A percentile compares a stretch with the other conserved stretches of the same genome.
These are phyloP conservation scores for Ectobius pallidus DNA, from an alignment of 2,888 invertebrate species.

Conservation along the genomic window DNA sequence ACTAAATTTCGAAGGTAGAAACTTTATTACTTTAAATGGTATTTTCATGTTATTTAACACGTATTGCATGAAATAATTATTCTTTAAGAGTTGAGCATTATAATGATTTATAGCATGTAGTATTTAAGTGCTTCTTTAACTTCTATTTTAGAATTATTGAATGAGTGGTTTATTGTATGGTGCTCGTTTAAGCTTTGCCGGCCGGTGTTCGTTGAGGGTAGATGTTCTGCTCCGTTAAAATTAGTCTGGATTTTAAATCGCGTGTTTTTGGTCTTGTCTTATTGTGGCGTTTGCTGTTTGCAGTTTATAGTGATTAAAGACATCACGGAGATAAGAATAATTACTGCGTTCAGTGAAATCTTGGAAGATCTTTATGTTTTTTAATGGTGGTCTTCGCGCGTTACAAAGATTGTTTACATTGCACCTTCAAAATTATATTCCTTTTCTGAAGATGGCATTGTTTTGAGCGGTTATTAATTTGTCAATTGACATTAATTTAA, in stretches of 20 bases:
- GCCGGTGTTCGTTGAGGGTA: conserved; percentile 31
- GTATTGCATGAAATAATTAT: background rate
- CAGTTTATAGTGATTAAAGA: no score
- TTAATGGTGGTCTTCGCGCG: conserved; percentile 31
- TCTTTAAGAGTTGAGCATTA: background rate
- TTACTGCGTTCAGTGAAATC: background rate
- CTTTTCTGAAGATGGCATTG: no score
- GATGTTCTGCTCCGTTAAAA: background rate
- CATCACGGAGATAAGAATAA: no score
- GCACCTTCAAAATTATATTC: conserved; percentile 12
- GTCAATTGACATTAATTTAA: no score
- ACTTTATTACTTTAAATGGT: conserved; percentile 55
- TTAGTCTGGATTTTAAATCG: background rate
- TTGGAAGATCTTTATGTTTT: background rate
- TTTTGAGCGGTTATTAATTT: no score
- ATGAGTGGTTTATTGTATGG: background rate
- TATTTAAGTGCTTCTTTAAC: background rate
- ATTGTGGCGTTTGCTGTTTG: background rate
- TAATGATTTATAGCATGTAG: conserved; percentile 5
- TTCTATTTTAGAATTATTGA: background rate
- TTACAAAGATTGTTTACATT: conserved; percentile 38
- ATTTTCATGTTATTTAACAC: background rate
- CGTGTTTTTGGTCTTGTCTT: background rate
- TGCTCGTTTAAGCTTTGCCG: conserved; percentile 32
- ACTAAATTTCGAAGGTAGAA: conserved; percentile 67